Base-by-base conservation (phyloP, 2,888 invertebrate species). In the Drosophila mulleri region DNA sequence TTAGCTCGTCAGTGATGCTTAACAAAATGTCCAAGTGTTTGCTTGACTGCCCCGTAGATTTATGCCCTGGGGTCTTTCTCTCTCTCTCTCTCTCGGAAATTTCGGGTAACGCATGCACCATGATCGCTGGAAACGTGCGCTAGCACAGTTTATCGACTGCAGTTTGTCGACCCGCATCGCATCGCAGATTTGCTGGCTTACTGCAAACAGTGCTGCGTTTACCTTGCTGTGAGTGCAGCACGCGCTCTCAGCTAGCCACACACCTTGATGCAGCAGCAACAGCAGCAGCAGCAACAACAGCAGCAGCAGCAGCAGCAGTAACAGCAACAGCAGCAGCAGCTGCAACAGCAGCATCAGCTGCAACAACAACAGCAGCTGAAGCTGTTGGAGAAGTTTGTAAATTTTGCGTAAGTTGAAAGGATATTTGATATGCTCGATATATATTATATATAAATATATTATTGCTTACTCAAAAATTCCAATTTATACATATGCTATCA, bases 171-270 rank as follows among this genome's bases (percentile, higher is more conserved):
- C 78, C 71, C 59, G 58, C 75, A 67, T 65, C 56, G 58, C 75
- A 67, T 62, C 45, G 45, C 23, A 56, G 52, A 58, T 48, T 41
- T 18, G 26, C 18, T 14, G 47, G 16, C 50, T 57, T 59, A 64
- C 29, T 12, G 61, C 72, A 82, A 85, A 76, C 78, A 76, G 45
- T 23, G 67, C 69, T 23, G 57, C 67, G 71, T 83, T 86, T 80
- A 83, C 84, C 75, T 80, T 69, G 50, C 80, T 64, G 59, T 78
- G 72, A 76, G 81, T 78, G 83, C 83, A 83, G 81, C 73, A 78
- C 63, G 73, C 65, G 63, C 61, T 71, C 61, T 71, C 57, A 48
- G 71, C 39, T 59, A 32, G 56, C 54, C 48, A 56, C 53, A 67
- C 59, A 52, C 54, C 56, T 64, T 12, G 20, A 14, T 7, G 26